Base-by-base conservation (phyloP, 2,888 invertebrate genomes). In the Oscheius sp. region DNA sequence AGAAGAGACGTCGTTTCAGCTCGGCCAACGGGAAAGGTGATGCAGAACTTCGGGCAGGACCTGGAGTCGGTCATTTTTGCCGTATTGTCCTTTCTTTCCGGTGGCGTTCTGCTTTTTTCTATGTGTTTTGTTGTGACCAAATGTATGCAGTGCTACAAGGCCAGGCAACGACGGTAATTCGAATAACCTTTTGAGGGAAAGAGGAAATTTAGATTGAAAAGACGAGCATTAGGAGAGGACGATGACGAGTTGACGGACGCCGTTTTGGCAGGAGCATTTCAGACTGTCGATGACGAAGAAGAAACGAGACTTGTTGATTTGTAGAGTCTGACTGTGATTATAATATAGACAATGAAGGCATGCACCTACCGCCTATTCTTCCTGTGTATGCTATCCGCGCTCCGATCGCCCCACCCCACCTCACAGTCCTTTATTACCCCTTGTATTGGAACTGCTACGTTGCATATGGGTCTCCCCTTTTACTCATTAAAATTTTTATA, bases 71-170 rank as follows among this genome's bases (percentile, higher is more conserved):
- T 77, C 8, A 56, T 65, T 9, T 73, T 77, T 30, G 77, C 77
- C 1, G 77, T 77, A 6, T 24, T 77, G 0, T 22, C 72, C 14
- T 77, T 77, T 50, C 57, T 77, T 2, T 63, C 70, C 2, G 77
- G 74, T 2, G 77, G 76, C 14, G 63, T 74, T 28, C 28, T 77
- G 12, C 59, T 77, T 9, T 77, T 77, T 63, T 67, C 74, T 32
- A 64, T 70, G 12, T 77, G 77, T 51, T 77, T 77, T 62, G 68
- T 77, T 17, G 70, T 77, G 8, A 77, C 77, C 17, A 77, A 77
- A 44, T 74, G 74, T 44, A 59, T 77, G 44, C 77, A 77, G 32
- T 77, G 77, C 33, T 77, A 77, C 64, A 77, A 77, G 61, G 74
- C 74, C 2, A 44, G 77, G 61, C 70, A 72, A 49, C 57, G 77